Conservation (phyloP, 2,113 vertebrate genomes). For the Mandrillus leucophaeus region DNA sequence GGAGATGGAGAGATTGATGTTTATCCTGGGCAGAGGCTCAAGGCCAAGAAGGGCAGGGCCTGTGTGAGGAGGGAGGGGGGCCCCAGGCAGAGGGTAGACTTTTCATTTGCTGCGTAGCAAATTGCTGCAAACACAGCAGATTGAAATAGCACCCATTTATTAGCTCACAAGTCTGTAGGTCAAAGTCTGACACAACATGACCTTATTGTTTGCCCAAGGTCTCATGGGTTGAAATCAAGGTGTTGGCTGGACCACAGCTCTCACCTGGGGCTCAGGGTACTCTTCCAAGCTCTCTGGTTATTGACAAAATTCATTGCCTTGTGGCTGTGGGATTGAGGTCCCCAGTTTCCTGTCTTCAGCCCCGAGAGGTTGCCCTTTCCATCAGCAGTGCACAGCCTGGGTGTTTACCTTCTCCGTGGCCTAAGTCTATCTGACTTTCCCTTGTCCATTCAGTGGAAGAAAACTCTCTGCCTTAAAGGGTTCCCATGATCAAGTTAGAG, state of each 20-base stretch:
- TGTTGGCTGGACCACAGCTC: neutral
- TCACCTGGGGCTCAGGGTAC: neutral
- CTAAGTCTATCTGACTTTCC: neutral
- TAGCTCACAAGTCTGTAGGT: neutral
- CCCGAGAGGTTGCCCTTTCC: neutral
- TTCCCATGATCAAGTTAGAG: neutral
- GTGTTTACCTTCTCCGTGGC: rapidly evolving
- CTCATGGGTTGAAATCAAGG: neutral
- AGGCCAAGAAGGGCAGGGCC: neutral
- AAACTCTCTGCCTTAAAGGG: neutral
- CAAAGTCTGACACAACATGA: too few relatives aligned
- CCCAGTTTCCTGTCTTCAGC: neutral
- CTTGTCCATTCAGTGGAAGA: neutral
- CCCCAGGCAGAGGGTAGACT: neutral
- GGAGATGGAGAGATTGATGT: neutral
- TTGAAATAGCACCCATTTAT: neutral
- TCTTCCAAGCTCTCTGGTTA: neutral
- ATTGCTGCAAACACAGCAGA: neutral
- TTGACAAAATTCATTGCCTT: neutral
- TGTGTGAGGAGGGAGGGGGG: neutral
- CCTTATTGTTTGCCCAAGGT: neutral
- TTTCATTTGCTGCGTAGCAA: neutral
- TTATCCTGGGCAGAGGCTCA: neutral
- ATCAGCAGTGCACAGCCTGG: rapidly evolving
- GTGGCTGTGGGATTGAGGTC: neutral